A percentile compares a stretch with the other conserved stretches of the same genome.
phyloP scores from a whole-genome alignment of 2,888 invertebrate species.

The Polymixis lichenea region DNA sequence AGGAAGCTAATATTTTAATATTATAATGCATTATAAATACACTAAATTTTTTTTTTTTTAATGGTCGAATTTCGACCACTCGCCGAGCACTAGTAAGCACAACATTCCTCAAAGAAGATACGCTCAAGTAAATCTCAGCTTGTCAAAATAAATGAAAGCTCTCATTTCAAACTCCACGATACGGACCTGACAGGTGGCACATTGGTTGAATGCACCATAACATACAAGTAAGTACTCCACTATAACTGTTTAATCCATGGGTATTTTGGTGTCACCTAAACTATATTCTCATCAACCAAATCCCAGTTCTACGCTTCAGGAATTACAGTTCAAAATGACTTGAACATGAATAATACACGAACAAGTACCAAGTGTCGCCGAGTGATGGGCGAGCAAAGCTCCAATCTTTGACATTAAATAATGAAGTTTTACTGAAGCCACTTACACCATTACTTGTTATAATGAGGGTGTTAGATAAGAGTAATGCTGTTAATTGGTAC shows the following conservation, averaged over 20 bases:
- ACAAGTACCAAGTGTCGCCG: slow-evolving; percentile 71
- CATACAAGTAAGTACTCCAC: slow-evolving; percentile 53
- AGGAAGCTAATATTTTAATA: too few species aligned
- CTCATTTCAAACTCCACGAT: slow-evolving; percentile 25
- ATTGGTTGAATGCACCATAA: slow-evolving; percentile 51
- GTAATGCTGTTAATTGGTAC: slow-evolving; percentile 84
- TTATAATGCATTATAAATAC: too few species aligned
- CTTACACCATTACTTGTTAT: slow-evolving; percentile 82
- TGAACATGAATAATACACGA: slow-evolving; percentile 52
- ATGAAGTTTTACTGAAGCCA: slow-evolving; percentile 81
- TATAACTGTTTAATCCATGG: slow-evolving; percentile 65
- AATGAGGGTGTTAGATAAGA: slow-evolving; percentile 84
- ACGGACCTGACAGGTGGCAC: slow-evolving; percentile 50
- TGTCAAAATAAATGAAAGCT: slow-evolving; percentile 43
- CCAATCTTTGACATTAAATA: slow-evolving; percentile 85
- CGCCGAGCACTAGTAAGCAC: not conserved
- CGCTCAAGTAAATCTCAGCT: slow-evolving; percentile 18
- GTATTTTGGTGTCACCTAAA: slow-evolving; percentile 57
- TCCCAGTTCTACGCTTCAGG: not conserved
- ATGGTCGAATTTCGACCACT: not conserved
- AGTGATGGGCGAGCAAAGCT: slow-evolving; percentile 76
- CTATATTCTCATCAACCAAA: slow-evolving; percentile 1
- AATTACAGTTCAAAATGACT: slow-evolving; percentile 64
- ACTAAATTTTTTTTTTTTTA: too few species aligned
- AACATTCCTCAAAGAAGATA: slow-evolving; percentile 25